Conservation (phyloP, 2,113 vertebrate species). For the Pithys albifrons region DNA sequence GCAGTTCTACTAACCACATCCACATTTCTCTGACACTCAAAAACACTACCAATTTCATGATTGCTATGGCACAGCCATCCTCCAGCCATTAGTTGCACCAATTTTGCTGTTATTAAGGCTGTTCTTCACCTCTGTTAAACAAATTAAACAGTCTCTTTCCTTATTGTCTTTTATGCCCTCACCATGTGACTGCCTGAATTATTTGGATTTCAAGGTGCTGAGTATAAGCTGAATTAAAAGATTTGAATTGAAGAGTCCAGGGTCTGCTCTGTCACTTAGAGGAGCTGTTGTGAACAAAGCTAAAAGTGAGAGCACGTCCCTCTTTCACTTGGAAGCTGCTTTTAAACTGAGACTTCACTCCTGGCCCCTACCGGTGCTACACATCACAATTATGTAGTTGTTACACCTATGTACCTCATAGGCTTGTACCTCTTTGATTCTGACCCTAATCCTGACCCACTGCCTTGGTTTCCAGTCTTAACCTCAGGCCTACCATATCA, state of each 20-base stretch:
- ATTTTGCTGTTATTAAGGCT: neutral
- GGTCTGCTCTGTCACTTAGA: neutral
- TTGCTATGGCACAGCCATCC: neutral
- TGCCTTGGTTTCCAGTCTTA: neutral
- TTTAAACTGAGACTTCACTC: neutral
- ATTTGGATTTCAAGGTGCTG: neutral
- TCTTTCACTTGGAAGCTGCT: neutral
- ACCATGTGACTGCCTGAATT: neutral
- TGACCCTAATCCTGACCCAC: neutral
- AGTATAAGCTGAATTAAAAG: neutral
- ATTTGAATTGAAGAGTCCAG: neutral
- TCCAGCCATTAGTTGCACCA: neutral
- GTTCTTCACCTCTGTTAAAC: neutral
- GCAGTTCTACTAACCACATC: neutral
- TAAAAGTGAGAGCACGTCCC: neutral
- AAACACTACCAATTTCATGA: fast-evolving
- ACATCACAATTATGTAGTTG: neutral
- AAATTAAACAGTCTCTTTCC: neutral
- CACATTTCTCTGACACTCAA: neutral
- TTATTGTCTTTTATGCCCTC: neutral
- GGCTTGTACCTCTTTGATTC: neutral
- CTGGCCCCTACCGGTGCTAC: neutral
- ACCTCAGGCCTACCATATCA: neutral
- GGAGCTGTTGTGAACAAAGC: neutral
- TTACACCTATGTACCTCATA: neutral